These are phyloP conservation scores for Piscicola geometra DNA, from an alignment of 2,888 invertebrate genomes.

Conservation along the genomic window DNA sequence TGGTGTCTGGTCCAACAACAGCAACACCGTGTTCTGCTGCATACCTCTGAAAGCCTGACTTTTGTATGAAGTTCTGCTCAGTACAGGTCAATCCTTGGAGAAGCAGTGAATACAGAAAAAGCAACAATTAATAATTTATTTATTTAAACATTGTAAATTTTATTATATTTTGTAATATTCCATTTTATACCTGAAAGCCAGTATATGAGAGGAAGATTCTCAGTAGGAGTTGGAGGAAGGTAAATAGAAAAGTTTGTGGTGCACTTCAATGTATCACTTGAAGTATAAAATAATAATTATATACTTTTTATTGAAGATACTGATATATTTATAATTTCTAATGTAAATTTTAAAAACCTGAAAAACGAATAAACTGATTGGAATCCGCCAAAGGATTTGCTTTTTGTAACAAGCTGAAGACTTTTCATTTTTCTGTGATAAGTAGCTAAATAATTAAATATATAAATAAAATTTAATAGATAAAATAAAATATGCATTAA, in stretches of 20 bases:
- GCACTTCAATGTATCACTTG: conserved; percentile 62
- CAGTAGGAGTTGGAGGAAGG: conserved; percentile 69
- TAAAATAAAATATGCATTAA: too few species aligned
- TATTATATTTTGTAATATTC: too few species aligned
- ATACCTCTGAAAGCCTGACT: conserved; percentile 87
- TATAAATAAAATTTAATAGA: too few species aligned
- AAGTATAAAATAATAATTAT: conserved; percentile 6
- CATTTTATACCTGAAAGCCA: conserved; percentile 66
- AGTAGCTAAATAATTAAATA: too few species aligned
- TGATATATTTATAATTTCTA: neutral
- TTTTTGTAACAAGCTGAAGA: conserved; percentile 32
- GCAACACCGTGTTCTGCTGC: conserved; percentile 80
- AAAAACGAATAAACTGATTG: conserved; percentile 80
- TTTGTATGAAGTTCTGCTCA: conserved; percentile 90
- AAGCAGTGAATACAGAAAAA: neutral
- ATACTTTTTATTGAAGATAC: too few species aligned
- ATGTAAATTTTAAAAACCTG: conserved; percentile 59
- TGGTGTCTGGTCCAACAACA: conserved; percentile 90
- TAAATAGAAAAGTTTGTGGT: conserved; percentile 89
- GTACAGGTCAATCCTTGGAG: conserved; percentile 72
- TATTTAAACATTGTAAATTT: neutral
- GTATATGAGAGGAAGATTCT: conserved; percentile 73
- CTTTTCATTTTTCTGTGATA: too few species aligned
- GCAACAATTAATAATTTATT: neutral
- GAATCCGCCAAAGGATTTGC: conserved; percentile 68